Evolutionary conservation across 1,140 invertebrate genomes (phyloP).

Genomic region (Drosophila virilis): DNA sequence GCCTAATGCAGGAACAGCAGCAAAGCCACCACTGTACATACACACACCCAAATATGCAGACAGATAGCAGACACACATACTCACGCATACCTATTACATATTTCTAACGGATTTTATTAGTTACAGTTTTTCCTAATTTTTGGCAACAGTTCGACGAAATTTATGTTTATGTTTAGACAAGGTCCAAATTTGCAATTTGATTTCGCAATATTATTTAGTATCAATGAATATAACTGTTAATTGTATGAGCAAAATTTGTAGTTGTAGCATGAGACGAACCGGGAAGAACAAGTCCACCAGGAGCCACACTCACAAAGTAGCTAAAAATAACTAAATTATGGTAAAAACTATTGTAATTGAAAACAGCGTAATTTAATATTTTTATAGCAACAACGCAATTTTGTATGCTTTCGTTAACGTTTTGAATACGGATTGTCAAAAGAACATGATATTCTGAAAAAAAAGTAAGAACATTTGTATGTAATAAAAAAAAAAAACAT

Average conservation of each 20-base stretch:
- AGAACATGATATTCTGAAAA: slow-evolving; percentile 26
- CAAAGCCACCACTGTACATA: slow-evolving; percentile 24
- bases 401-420: slow-evolving; percentile 64
- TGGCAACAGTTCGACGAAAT: slow-evolving; percentile 51
- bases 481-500: slow-evolving; percentile 59
- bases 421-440: slow-evolving; percentile 34
- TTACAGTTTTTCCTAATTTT: slow-evolving; percentile 54
- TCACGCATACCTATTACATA: slow-evolving; percentile 63
- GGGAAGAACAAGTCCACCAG: slow-evolving; percentile 7
- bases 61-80: slow-evolving; percentile 54
- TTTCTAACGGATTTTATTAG: slow-evolving; percentile 59
- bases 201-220: slow-evolving; percentile 49
- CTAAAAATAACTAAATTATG: slow-evolving; percentile 61
- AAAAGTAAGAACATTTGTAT: slow-evolving; percentile 55
- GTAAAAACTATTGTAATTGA: slow-evolving; percentile 61
- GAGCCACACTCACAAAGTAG: slow-evolving; percentile 31
- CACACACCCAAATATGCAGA: slow-evolving; percentile 5
- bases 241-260: slow-evolving; percentile 36
- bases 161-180: slow-evolving; percentile 60
- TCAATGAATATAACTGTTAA: slow-evolving; percentile 40
- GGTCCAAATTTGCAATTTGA: slow-evolving; percentile 45
- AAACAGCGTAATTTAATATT: slow-evolving; percentile 59
- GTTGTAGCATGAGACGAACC: slow-evolving; percentile 32
- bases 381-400: slow-evolving; percentile 62
- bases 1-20: slow-evolving; percentile 19